Evolutionary conservation across 2,888 invertebrate genomes (phyloP).

Genomic region (Cerastis rubricosa): DNA sequence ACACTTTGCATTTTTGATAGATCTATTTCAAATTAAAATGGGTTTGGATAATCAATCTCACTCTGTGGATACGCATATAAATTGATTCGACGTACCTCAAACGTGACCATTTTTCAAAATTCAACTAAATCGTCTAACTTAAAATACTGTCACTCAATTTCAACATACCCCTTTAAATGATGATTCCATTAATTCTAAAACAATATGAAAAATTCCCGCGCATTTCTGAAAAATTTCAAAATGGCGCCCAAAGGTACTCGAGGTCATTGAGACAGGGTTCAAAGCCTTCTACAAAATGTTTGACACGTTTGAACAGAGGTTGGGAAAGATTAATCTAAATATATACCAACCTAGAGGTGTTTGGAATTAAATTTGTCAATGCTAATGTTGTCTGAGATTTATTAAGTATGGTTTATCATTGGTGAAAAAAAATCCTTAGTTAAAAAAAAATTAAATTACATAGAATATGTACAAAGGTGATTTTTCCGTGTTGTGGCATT

Average conservation of each 20-base stretch:
- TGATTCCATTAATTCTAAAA: slow-evolving; percentile 14
- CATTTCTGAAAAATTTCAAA: slow-evolving; percentile 28
- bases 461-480: neutral
- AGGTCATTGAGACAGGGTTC: slow-evolving; percentile 23
- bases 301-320: slow-evolving; percentile 25
- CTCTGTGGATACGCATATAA: neutral
- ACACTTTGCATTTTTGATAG: too few relatives aligned
- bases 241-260: slow-evolving; percentile 11
- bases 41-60: neutral
- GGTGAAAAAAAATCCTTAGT: neutral
- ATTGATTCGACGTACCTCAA: neutral
- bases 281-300: slow-evolving; percentile 23
- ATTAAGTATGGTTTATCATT: neutral
- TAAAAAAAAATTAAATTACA: neutral
- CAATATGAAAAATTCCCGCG: neutral
- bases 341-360: neutral
- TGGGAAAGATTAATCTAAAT: slow-evolving; percentile 10
- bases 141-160: slow-evolving; percentile 10
- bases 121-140: neutral
- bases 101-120: neutral
- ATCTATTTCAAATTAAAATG: neutral
- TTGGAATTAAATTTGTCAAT: slow-evolving; percentile 4
- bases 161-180: neutral
- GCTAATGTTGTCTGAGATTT: neutral
- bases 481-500: neutral